Conservation (phyloP, 2,888 invertebrate species). For the Pristionchus exspectatus region DNA sequence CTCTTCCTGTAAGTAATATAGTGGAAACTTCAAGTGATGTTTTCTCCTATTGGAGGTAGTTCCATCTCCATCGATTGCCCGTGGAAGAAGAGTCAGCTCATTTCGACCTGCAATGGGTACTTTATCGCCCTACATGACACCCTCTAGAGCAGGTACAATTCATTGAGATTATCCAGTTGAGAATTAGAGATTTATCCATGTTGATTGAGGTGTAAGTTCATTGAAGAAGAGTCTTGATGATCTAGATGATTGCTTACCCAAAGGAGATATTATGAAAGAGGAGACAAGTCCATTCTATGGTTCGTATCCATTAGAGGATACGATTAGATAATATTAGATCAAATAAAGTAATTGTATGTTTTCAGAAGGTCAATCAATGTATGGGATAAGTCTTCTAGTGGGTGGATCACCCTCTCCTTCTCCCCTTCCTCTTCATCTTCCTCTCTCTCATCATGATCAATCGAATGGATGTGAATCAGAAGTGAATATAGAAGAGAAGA, state of each 20-base stretch:
- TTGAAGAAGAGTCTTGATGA: constrained; percentile 42
- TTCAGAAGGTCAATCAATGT: constrained; percentile 43
- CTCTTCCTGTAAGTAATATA: constrained; percentile 5
- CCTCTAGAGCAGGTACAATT: not conserved
- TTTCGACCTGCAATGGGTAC: constrained; percentile 44
- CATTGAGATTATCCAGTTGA: not conserved
- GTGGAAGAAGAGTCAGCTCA: not conserved
- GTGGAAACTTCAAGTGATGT: not conserved
- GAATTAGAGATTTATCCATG: not conserved
- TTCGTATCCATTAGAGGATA: not conserved
- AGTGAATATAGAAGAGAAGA: constrained; percentile 21
- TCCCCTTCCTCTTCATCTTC: not conserved
- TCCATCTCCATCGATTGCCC: not conserved
- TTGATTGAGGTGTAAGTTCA: not conserved
- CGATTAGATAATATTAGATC: too few relatives aligned
- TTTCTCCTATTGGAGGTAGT: not conserved
- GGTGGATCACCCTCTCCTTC: constrained; percentile 14
- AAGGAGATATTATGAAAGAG: constrained; percentile 39
- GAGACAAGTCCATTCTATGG: constrained; percentile 52
- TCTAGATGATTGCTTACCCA: constrained; percentile 12
- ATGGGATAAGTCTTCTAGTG: constrained; percentile 34
- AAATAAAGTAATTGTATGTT: not conserved
- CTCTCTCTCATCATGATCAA: not conserved
- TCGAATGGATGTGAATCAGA: not conserved
- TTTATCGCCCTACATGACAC: constrained; percentile 31